A percentile compares a stretch with the other conserved stretches of the same genome.
Evolutionary conservation across 2,888 invertebrate genomes (phyloP).

Genomic region (Cerastis leucographa): DNA sequence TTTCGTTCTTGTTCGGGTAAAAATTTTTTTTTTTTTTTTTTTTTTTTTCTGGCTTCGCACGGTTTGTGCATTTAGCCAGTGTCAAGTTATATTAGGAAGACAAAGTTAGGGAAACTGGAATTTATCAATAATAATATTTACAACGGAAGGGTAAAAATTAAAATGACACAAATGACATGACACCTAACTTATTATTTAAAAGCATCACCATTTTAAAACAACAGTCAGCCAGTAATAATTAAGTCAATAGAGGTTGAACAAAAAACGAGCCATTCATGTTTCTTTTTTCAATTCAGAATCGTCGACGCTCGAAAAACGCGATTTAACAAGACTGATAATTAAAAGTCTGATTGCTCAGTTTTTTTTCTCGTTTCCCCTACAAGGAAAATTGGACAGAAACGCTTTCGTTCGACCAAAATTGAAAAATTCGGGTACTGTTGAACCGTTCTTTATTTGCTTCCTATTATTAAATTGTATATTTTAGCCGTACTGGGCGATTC

Average conservation of each 20-base stretch:
- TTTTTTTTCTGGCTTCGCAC: too few species aligned
- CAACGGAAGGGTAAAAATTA: neutral
- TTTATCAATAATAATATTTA: too few species aligned
- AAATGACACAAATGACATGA: neutral
- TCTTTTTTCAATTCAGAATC: conserved; percentile 46
- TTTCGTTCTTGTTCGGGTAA: too few species aligned
- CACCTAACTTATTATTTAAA: neutral
- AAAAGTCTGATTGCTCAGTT: conserved; percentile 71
- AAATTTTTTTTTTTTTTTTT: too few species aligned
- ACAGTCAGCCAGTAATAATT: conserved; percentile 37
- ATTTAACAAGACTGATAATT: conserved; percentile 75
- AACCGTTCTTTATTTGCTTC: conserved; percentile 36
- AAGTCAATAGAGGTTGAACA: conserved; percentile 39
- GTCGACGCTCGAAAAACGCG: conserved; percentile 55
- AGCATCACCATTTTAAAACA: conserved; percentile 31
- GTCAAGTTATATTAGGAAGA: too few species aligned
- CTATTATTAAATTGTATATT: conserved; percentile 44
- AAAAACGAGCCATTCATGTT: conserved; percentile 41
- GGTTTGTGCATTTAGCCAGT: too few species aligned
- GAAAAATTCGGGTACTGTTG: conserved; percentile 52
- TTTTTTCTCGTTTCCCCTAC: conserved; percentile 65
- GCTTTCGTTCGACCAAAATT: conserved; percentile 59
- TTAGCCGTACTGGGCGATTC: conserved; percentile 4
- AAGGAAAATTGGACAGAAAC: conserved; percentile 67
- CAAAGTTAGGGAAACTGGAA: too few species aligned